Evolutionary conservation across 2,113 vertebrate genomes (phyloP), one percentile per base, ranked within the genome.

Genomic region (Paralichthys olivaceus): DNA sequence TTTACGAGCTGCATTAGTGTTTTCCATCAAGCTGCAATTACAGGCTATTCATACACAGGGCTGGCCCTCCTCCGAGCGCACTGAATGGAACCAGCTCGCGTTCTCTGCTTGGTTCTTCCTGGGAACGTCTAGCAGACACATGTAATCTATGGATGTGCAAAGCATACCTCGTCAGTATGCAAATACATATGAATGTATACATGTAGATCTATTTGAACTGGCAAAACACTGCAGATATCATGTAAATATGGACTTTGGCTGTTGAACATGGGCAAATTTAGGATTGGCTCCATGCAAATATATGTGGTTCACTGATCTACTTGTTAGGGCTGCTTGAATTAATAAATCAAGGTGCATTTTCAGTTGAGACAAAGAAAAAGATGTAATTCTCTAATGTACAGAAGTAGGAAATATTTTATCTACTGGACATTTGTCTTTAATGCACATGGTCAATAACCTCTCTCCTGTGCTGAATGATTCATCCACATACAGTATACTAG

Each of bases 21-120:
- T 89, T 92, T 93, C 91, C 90, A 90, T 86, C 90, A 86, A 87
- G 80, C 69, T 84, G 85, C 90, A 92, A 90, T 93, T 91, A 91
- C 79, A 59, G 83, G 75, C 84, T 89, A 87, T 91, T 90, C 87
- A 91, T 87, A 83, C 80, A 82, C 73, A 72, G 63, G 80, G 81
- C 58, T 77, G 77, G 77, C 73, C 87, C 75, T 86, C 86, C 75
- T 86, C 72, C 61, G 77, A 83, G 72, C 28, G 49, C 40, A 22
- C 23, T 83, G 65, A 84, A 87, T 81, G 64, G 80, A 71, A 78
- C 64, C 58, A 49, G 59, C 77, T 67, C 69, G 57, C 65, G 29
- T 71, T 65, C 45, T 7, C 75, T 63, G 79, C 78, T 88, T 25
- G 40, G 37, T 68, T 25, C 69, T 69, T 76, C 69, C 69, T 86